Evolutionary conservation across 2,888 invertebrate genomes (phyloP), one percentile per base, ranked within the genome.

Genomic region (Alloplasta piceator): DNA sequence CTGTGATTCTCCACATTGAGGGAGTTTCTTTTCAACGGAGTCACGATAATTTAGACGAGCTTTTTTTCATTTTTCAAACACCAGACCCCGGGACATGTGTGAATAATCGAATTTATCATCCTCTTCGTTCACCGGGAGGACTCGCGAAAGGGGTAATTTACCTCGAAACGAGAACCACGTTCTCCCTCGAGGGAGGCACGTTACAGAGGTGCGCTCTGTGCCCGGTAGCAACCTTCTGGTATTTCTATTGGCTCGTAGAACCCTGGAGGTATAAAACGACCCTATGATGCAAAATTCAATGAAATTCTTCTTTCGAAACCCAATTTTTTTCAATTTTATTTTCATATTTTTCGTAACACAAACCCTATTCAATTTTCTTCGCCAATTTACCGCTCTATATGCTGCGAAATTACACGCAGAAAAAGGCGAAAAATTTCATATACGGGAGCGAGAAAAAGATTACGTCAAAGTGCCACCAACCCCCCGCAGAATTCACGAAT

Each of bases 51-150:
- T 70, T 68, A 66, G 63, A 81, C 77, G 73, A 71, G 74, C 12
- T 74, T 56, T 71, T 78, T 58, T 55, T 52, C 43, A 58, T 5
- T 16, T 5, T 5, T 56, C 48, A 36, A 38, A 9, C 6, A 26
- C 43, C 26, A 7, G 38, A 6, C 12, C 14, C 10, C 48, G 14
- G 10, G 38, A 36, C n/a, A 52, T 60, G 39, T 12, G 48, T 6
- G 38, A 60, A 61, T 55, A 52, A 81, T 78, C 55, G 70, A 78
- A 71, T 81, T 78, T 60, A 71, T 78, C 55, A 78, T 74, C 77
- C 60, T 66, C 78, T 48, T 26, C 43, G 70, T 74, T 60, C 66
- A 46, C 63, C 74, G 26, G 60, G 66, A 74, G 74, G 56, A 38
- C 38, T 70, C 61, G 38, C 10, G 60, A 14, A 76, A 67, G 72